A percentile compares a stretch with the other conserved stretches of the same genome.
Evolutionary conservation across 2,888 invertebrate genomes (phyloP).

Genomic region (Phalangium opilio): DNA sequence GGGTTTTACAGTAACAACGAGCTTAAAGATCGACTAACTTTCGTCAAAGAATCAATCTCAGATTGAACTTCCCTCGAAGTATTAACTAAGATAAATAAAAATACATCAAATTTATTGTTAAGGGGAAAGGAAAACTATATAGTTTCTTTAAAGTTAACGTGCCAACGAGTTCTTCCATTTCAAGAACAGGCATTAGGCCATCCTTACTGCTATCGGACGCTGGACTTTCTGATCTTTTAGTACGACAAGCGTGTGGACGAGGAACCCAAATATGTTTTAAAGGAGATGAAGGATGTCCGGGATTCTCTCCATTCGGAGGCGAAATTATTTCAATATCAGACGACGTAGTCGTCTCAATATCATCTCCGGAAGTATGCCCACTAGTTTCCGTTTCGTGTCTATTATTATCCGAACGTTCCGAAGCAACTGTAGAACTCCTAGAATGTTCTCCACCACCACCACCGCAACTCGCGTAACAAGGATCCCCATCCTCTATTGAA

Average conservation of each 20-base stretch:
- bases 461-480: conserved; percentile 7
- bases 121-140: no score
- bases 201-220: conserved; percentile 20
- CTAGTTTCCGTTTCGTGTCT: conserved; percentile 69
- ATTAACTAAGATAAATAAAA: no score
- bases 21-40: no score
- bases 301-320: conserved; percentile 21
- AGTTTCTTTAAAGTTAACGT: no score
- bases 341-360: conserved; percentile 66
- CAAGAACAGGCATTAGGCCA: conserved; percentile 13
- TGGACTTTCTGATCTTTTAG: conserved; percentile 19
- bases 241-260: conserved; percentile 6
- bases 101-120: no score
- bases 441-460: conserved; percentile 19
- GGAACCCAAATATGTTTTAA: conserved; percentile 15
- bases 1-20: no score
- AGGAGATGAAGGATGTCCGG: conserved; percentile 12
- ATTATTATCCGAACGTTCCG: conserved; percentile 55
- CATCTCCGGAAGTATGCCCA: conserved; percentile 80
- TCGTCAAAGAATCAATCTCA: no score
- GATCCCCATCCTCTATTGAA: conserved; percentile 20
- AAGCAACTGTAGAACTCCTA: conserved; percentile 18
- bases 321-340: conserved; percentile 96
- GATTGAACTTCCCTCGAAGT: no score
- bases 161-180: conserved; percentile 11